Evolutionary conservation across 2,113 vertebrate species (phyloP).

Genomic region (Antigone vipio): DNA sequence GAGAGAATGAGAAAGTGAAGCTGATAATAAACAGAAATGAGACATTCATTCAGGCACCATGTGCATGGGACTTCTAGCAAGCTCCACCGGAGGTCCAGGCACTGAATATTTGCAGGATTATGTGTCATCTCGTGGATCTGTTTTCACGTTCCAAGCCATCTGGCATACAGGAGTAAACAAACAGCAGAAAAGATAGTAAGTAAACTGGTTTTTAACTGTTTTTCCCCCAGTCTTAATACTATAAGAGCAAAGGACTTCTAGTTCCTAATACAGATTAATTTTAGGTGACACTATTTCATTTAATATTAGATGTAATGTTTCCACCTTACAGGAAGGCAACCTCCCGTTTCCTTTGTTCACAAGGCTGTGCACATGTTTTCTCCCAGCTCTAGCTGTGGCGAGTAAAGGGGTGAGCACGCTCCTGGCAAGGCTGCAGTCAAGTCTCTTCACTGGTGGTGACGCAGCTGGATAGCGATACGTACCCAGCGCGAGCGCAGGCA

Average conservation of each 20-base stretch:
- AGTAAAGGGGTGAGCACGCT: not conserved
- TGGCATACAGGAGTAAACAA: conserved; percentile 57
- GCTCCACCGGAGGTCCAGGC: conserved; percentile 38
- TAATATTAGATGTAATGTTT: not conserved
- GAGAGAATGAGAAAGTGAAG: conserved; percentile 42
- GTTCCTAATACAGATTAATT: not conserved
- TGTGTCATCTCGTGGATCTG: conserved; percentile 38
- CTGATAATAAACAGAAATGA: conserved; percentile 29
- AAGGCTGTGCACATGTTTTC: not conserved
- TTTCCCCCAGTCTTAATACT: not conserved
- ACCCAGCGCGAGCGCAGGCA: not conserved
- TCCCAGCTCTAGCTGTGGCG: not conserved
- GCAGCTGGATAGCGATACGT: not conserved
- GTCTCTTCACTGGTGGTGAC: not conserved
- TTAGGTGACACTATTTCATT: not conserved
- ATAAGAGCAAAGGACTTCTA: not conserved
- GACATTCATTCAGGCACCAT: not conserved
- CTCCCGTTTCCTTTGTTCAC: not conserved
- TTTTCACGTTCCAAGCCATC: conserved; percentile 48
- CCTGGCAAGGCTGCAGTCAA: not conserved
- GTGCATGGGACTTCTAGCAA: conserved; percentile 26
- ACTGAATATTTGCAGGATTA: conserved; percentile 44
- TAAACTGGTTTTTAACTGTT: not conserved
- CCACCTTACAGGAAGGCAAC: not conserved
- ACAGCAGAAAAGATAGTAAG: conserved; percentile 44